A percentile compares a stretch with the other conserved stretches of the same genome.
phyloP scores from a whole-genome alignment of 2,113 vertebrate genomes.

The Plecotus auritus region DNA sequence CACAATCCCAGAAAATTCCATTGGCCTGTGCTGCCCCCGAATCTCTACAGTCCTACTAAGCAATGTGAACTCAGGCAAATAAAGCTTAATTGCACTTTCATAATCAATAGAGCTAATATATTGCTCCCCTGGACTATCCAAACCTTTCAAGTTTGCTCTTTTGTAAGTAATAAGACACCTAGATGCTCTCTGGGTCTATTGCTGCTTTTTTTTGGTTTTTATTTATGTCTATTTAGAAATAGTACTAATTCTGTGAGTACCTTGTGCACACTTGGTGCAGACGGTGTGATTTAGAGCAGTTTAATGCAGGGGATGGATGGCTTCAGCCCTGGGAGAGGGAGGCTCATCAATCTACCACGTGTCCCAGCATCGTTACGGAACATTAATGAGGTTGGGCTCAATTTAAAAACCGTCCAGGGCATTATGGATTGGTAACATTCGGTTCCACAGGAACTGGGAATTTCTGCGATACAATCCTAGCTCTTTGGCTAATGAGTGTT shows the following conservation, averaged over 20 bases:
- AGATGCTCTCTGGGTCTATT: not conserved
- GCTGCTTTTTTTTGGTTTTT: not conserved
- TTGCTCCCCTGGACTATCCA: not conserved
- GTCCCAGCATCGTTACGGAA: not conserved
- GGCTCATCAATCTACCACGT: not conserved
- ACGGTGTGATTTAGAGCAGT: not conserved
- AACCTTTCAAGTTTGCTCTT: not conserved
- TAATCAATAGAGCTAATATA: not conserved
- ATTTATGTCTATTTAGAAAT: not conserved
- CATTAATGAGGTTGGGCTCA: conserved; percentile 56
- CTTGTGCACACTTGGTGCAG: not conserved
- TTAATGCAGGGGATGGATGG: not conserved
- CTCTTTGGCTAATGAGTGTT: conserved; percentile 60
- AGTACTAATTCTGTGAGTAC: not conserved
- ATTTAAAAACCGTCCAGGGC: conserved; percentile 37
- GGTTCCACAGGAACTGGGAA: conserved; percentile 27
- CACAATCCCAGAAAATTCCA: not conserved
- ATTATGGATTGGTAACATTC: conserved; percentile 44
- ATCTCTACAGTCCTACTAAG: not conserved
- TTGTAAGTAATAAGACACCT: not conserved
- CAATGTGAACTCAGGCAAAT: not conserved
- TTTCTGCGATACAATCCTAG: conserved; percentile 54
- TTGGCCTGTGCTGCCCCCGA: not conserved
- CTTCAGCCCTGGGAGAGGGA: not conserved
- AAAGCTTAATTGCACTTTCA: not conserved